Percentiles rank a stretch among this genome's conserved stretches.
phyloP scores from a whole-genome alignment of 2,797 vertebrate species.

The Danionella dracula region DNA sequence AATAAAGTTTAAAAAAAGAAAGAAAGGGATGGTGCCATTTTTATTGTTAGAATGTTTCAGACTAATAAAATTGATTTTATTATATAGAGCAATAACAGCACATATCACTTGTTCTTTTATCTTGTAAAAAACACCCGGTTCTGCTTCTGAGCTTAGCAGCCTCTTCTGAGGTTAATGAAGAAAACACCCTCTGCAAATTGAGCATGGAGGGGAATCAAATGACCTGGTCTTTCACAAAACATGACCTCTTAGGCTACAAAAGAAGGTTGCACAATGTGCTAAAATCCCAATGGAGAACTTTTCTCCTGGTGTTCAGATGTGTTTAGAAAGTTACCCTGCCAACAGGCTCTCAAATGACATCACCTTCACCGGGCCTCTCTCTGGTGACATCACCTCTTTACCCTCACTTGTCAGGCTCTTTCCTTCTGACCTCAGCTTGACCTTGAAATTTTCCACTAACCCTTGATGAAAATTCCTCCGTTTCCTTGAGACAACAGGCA shows the following conservation, averaged over 20 bases:
- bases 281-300: constrained; percentile 38
- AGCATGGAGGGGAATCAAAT: constrained; percentile 30
- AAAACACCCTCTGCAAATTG: constrained; percentile 36
- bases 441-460: constrained; percentile 44
- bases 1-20: too few relatives aligned
- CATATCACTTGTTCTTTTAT: too few relatives aligned
- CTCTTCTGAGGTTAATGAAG: constrained; percentile 22
- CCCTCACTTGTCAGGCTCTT: constrained; percentile 44
- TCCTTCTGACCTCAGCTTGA: constrained; percentile 51
- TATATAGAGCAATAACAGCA: too few relatives aligned
- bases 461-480: constrained; percentile 51
- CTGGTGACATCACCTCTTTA: constrained; percentile 54
- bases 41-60: too few relatives aligned
- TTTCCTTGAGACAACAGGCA: constrained; percentile 54
- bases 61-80: too few relatives aligned
- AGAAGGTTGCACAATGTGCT: constrained; percentile 25
- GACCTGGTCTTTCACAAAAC: constrained; percentile 31
- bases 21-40: too few relatives aligned
- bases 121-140: not conserved
- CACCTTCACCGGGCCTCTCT: constrained; percentile 43
- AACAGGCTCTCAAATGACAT: constrained; percentile 37
- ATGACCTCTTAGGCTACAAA: constrained; percentile 1
- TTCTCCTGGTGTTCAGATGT: constrained; percentile 42
- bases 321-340: constrained; percentile 44
- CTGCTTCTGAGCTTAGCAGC: constrained; percentile 12